Evolutionary conservation across 2,888 invertebrate species (phyloP).

Genomic region (Hypercompe scribonia): DNA sequence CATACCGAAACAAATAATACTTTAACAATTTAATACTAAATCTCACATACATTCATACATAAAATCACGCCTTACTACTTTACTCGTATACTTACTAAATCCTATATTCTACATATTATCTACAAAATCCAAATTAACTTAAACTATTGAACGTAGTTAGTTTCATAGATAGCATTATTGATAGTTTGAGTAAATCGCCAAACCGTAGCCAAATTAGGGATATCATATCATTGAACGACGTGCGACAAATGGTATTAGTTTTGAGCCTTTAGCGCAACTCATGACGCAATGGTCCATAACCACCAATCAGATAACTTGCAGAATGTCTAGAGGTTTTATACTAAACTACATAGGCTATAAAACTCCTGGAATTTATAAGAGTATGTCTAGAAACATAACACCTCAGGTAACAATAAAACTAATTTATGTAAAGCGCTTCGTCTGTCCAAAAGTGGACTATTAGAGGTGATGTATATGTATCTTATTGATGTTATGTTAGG

Average conservation of each 20-base stretch:
- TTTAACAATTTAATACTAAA: slow-evolving; percentile 17
- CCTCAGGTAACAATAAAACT: neutral
- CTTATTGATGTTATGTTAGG: no score
- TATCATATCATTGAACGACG: slow-evolving; percentile 37
- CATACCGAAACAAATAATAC: slow-evolving; percentile 6
- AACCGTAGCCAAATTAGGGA: slow-evolving; percentile 50
- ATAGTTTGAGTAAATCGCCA: slow-evolving; percentile 51
- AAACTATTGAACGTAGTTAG: slow-evolving; percentile 43
- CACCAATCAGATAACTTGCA: neutral
- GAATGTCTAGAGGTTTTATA: neutral
- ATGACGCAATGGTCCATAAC: slow-evolving; percentile 2
- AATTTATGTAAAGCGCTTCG: no score
- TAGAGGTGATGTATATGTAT: no score
- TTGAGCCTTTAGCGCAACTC: slow-evolving; percentile 34
- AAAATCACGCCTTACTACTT: no score
- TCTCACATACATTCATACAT: no score
- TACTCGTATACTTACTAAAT: no score
- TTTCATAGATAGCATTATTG: slow-evolving; percentile 39
- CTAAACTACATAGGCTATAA: neutral
- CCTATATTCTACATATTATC: slow-evolving; percentile 24
- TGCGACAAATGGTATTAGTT: slow-evolving; percentile 44
- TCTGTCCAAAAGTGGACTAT: no score
- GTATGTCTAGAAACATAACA: neutral
- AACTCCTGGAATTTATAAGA: neutral
- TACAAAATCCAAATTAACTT: slow-evolving; percentile 40